A percentile compares a stretch with the other conserved stretches of the same genome.
Evolutionary conservation across 2,888 invertebrate species (phyloP).

Genomic region (Ypsolopha sequella): DNA sequence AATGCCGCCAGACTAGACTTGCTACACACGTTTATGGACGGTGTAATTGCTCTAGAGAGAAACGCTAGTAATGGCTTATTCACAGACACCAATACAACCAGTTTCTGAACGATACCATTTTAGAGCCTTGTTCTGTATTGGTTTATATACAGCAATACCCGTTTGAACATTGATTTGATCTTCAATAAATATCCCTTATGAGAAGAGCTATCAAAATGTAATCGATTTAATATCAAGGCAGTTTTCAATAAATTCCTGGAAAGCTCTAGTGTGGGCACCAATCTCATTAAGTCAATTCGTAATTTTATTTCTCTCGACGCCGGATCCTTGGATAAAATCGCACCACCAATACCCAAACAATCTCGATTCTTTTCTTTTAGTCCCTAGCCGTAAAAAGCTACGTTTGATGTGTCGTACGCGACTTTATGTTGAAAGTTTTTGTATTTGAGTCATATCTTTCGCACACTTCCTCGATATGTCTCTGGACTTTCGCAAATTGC

Average conservation of each 20-base stretch:
- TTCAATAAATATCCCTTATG: too few relatives aligned
- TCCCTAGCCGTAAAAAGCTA: background rate
- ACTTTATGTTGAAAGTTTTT: background rate
- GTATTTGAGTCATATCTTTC: background rate
- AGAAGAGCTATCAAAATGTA: background rate
- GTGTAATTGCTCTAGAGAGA: constrained; percentile 46
- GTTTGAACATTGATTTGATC: too few relatives aligned
- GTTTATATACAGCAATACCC: too few relatives aligned
- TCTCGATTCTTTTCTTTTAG: constrained; percentile 9
- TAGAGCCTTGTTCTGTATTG: background rate
- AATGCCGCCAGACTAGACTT: constrained; percentile 30
- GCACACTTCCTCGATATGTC: background rate
- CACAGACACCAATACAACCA: constrained; percentile 12
- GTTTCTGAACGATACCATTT: background rate
- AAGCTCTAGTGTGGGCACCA: constrained; percentile 3
- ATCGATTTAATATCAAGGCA: background rate
- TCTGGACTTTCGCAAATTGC: background rate
- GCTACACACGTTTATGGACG: constrained; percentile 35
- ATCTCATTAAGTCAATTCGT: constrained; percentile 12
- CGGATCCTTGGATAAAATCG: constrained; percentile 19
- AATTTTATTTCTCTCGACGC: background rate
- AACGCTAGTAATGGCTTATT: constrained; percentile 59
- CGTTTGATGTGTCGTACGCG: background rate
- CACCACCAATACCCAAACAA: constrained; percentile 15
- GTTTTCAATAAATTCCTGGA: background rate